phyloP scores from a whole-genome alignment of 30 jellyfish, hydroid and myxozoan species.

The Rhopilema esculentum region DNA sequence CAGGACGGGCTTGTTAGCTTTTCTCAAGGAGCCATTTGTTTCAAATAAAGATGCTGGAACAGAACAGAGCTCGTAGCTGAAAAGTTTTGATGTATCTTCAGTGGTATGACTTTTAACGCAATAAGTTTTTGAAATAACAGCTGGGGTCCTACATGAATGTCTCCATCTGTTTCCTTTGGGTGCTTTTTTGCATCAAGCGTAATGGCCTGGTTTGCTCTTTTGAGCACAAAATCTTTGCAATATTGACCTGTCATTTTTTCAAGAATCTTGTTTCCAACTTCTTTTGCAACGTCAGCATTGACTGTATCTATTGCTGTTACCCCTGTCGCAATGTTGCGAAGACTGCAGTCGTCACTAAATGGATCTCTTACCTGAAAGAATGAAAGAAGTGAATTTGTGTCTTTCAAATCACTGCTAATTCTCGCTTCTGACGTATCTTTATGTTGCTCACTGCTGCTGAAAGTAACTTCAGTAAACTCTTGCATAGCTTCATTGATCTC shows the following conservation, averaged over 20 bases:
- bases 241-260: conserved; percentile 20
- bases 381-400: too few relatives aligned
- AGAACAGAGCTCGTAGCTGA: conserved; percentile 49
- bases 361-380: too few relatives aligned
- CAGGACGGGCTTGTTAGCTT: conserved; percentile 54
- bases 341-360: too few relatives aligned
- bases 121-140: conserved; percentile 62
- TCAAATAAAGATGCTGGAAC: conserved; percentile 56
- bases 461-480: too few relatives aligned
- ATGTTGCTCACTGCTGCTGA: too few relatives aligned
- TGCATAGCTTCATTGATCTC: too few relatives aligned
- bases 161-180: conserved; percentile 36
- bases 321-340: too few relatives aligned
- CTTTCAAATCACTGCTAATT: too few relatives aligned
- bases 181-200: conserved; percentile 11
- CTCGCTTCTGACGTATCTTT: too few relatives aligned
- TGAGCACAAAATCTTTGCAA: conserved; percentile 15
- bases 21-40: conserved; percentile 53
- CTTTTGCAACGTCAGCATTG: conserved; percentile 9
- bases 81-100: conserved; percentile 24
- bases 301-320: conserved; percentile 3
- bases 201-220: conserved; percentile 8
- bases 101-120: conserved; percentile 23
- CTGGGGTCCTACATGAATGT: conserved; percentile 58
- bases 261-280: conserved; percentile 42